Conservation (phyloP, 2,113 vertebrate genomes). For the Notechis scutatus region DNA sequence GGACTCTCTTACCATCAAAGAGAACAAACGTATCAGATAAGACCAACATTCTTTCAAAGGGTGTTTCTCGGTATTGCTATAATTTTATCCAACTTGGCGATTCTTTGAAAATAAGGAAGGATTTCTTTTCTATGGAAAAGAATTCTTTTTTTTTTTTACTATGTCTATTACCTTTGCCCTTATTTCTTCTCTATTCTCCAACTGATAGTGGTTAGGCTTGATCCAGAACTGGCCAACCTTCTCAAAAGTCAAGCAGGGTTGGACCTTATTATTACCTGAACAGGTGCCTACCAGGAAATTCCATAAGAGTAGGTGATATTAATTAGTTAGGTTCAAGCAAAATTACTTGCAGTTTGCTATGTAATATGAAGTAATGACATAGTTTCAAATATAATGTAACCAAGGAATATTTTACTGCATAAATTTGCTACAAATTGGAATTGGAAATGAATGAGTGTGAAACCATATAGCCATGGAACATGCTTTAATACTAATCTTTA, state of each 20-base stretch:
- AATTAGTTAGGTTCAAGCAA: background rate
- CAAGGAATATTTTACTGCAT: background rate
- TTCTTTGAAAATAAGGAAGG: background rate
- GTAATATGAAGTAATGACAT: background rate
- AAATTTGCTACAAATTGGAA: background rate
- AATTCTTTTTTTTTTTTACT: background rate
- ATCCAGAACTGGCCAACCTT: background rate
- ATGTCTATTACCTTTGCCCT: background rate
- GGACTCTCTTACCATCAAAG: no score
- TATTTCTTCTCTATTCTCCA: background rate
- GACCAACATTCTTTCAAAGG: background rate
- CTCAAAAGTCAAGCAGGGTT: background rate
- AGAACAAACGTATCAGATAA: no score
- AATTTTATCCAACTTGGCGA: background rate
- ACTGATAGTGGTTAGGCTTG: background rate
- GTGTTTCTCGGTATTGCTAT: background rate
- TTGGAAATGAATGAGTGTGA: background rate
- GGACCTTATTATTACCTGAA: background rate
- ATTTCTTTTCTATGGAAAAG: background rate
- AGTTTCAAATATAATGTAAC: background rate
- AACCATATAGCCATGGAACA: background rate
- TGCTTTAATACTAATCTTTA: background rate
- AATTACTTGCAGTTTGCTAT: background rate
- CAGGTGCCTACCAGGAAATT: background rate
- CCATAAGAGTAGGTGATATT: background rate